Conservation (phyloP, 1,140 invertebrate genomes). For the Cepaea nemoralis region DNA sequence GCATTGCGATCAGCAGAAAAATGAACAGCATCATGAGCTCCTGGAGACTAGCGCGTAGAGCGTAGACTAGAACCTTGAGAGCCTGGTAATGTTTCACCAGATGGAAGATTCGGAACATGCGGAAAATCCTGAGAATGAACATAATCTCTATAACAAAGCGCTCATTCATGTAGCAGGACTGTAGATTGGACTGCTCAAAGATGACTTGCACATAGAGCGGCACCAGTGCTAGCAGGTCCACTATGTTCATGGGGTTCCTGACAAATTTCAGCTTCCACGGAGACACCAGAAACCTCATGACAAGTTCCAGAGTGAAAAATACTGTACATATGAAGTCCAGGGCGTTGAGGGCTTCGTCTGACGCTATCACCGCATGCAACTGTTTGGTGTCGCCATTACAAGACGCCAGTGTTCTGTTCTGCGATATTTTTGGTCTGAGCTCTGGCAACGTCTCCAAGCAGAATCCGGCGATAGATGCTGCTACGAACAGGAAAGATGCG, state of each 20-base stretch:
- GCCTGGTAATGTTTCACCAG: conserved; percentile 69
- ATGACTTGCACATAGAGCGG: conserved; percentile 71
- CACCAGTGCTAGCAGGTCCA: conserved; percentile 73
- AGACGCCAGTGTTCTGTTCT: conserved; percentile 33
- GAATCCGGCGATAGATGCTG: conserved; percentile 90
- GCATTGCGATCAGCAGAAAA: conserved; percentile 96
- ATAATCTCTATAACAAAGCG: conserved; percentile 64
- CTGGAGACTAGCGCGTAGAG: conserved; percentile 66
- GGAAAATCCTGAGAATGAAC: conserved; percentile 66
- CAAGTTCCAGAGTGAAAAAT: conserved; percentile 73
- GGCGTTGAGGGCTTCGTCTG: conserved; percentile 57
- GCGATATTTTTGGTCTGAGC: conserved; percentile 83
- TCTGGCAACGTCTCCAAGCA: conserved; percentile 92
- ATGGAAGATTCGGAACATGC: conserved; percentile 71
- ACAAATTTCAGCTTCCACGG: conserved; percentile 72
- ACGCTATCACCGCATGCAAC: conserved; percentile 36
- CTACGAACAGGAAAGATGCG: conserved; percentile 91
- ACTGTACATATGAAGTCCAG: conserved; percentile 71
- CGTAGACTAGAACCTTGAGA: conserved; percentile 66
- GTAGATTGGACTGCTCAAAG: conserved; percentile 53
- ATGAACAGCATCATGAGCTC: conserved; percentile 84
- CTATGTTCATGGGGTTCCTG: conserved; percentile 72
- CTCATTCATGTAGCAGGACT: conserved; percentile 63
- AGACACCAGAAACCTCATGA: conserved; percentile 69
- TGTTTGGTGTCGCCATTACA: conserved; percentile 39